phyloP scores from a whole-genome alignment of 2,113 vertebrate genomes.

The Microtus ochrogaster region DNA sequence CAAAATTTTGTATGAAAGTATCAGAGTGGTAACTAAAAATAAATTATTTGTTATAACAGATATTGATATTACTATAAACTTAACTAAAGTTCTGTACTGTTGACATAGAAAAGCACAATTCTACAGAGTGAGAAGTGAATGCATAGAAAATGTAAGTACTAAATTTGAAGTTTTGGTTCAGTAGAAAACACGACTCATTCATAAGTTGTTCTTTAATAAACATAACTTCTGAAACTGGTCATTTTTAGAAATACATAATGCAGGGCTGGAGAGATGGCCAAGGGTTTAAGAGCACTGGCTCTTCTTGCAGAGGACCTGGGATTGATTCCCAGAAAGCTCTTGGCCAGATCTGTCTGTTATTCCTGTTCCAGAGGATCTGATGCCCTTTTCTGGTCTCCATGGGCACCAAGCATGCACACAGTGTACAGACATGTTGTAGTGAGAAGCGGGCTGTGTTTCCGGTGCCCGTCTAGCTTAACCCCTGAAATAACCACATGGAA shows the following conservation, averaged over 20 bases:
- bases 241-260: background rate
- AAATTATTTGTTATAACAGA: background rate
- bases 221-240: background rate
- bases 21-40: background rate
- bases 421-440: background rate
- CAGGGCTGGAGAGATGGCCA: background rate
- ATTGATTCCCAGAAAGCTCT: background rate
- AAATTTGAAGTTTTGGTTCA: background rate
- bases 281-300: background rate
- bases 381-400: background rate
- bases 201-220: background rate
- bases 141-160: background rate
- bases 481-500: too few relatives aligned
- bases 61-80: background rate
- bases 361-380: background rate
- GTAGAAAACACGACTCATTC: background rate
- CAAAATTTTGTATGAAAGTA: slow-evolving; percentile 6
- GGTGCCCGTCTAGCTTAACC: too few relatives aligned
- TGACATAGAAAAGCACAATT: background rate
- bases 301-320: background rate
- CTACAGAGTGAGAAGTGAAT: background rate
- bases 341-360: background rate
- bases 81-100: background rate
- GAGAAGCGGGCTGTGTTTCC: too few relatives aligned
- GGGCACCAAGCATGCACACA: background rate